phyloP scores from a whole-genome alignment of 1,140 invertebrate species.

The Vollenhovia emeryi region DNA sequence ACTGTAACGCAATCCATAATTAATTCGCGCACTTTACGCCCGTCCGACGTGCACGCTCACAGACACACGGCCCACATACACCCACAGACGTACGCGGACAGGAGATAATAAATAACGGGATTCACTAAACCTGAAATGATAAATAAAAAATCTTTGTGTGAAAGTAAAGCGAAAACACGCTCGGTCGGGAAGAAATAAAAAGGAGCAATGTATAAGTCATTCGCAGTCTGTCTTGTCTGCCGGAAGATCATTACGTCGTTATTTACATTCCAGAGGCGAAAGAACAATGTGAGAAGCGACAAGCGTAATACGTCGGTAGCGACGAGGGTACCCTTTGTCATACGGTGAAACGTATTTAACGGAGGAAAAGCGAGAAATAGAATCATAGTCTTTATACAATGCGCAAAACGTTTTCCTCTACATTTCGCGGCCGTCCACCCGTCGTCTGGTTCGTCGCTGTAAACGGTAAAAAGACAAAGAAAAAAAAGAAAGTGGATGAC shows the following conservation, averaged over 20 bases:
- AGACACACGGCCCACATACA: conserved; percentile 69
- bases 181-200: conserved; percentile 29
- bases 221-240: neutral
- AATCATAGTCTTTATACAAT: conserved; percentile 27
- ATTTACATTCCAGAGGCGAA: conserved; percentile 34
- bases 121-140: conserved; percentile 32
- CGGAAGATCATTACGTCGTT: conserved; percentile 27
- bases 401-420: conserved; percentile 6
- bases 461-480: neutral
- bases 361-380: conserved; percentile 25
- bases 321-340: neutral
- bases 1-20: conserved; percentile 89
- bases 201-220: conserved; percentile 13
- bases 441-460: conserved; percentile 38
- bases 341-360: neutral
- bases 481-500: conserved; percentile 1
- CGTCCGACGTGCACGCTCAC: conserved; percentile 66
- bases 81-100: conserved; percentile 68
- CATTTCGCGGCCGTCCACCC: conserved; percentile 17
- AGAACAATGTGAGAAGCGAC: conserved; percentile 41
- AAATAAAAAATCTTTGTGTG: conserved; percentile 17
- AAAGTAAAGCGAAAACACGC: neutral
- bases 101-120: conserved; percentile 38
- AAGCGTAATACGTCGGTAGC: conserved; percentile 39
- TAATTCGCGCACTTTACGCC: conserved; percentile 72